A percentile compares a stretch with the other conserved stretches of the same genome.
phyloP scores from a whole-genome alignment of 2,797 vertebrate species.

The Typhlichthys eigenmanni region DNA sequence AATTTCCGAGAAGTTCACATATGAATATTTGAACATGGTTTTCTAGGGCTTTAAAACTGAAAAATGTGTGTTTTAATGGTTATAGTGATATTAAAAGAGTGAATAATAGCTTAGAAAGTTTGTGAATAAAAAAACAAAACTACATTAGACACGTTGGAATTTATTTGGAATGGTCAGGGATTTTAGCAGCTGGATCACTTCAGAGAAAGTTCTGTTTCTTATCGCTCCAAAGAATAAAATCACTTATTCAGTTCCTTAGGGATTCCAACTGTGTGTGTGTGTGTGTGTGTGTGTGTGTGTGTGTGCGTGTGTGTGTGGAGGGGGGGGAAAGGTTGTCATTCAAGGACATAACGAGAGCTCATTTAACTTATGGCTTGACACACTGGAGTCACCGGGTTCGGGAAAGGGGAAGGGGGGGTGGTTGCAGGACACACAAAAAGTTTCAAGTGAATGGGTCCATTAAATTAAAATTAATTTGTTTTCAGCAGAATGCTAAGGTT shows the following conservation, averaged over 20 bases:
- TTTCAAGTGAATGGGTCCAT: slow-evolving; percentile 12
- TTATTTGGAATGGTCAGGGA: slow-evolving; percentile 55
- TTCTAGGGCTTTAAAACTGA: no score
- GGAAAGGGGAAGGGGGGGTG: no score
- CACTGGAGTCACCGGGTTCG: no score
- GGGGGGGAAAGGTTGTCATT: no score
- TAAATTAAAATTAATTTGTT: slow-evolving; percentile 42
- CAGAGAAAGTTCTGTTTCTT: slow-evolving; percentile 34
- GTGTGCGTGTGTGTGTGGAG: slow-evolving; percentile 3
- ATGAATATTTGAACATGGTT: no score
- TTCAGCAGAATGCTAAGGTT: slow-evolving; percentile 46
- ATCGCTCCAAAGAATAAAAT: slow-evolving; percentile 45
- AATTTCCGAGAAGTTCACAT: no score
- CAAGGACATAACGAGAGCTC: no score
- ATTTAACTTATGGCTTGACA: no score
- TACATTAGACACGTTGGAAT: slow-evolving; percentile 44
- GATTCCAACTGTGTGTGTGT: slow-evolving; percentile 27
- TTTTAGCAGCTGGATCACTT: slow-evolving; percentile 44
- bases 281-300: slow-evolving; percentile 11
- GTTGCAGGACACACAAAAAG: slow-evolving; percentile 5
- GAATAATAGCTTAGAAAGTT: no score
- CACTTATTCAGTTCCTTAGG: slow-evolving; percentile 6
- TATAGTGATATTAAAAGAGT: no score
- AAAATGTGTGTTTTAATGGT: no score
- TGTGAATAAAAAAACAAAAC: no score